These are phyloP conservation scores for Melierax canorus DNA, from an alignment of 2,113 vertebrate species.

Conservation along the genomic window DNA sequence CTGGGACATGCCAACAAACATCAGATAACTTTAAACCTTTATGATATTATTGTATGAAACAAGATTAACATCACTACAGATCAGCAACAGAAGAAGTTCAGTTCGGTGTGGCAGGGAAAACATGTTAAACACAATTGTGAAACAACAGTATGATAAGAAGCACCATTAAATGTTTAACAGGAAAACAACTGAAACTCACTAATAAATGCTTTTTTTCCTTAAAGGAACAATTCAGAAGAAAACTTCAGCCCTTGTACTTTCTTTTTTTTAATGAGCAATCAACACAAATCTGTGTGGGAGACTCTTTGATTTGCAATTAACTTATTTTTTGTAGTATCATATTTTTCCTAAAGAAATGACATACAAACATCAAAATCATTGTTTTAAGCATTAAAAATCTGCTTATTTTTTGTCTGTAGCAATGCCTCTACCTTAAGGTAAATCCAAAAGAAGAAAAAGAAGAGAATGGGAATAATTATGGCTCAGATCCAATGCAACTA, in stretches of 20 bases:
- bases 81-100: background rate
- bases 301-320: background rate
- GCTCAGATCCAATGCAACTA: background rate
- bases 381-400: background rate
- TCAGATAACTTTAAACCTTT: background rate
- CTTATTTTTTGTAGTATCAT: background rate
- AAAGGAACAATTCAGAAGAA: background rate
- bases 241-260: background rate
- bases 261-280: background rate
- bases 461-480: background rate
- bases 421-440: background rate
- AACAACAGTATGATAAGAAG: background rate
- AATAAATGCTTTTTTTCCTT: background rate
- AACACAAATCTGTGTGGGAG: background rate
- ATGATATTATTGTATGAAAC: background rate
- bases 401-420: background rate
- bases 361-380: background rate
- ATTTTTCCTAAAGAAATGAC: background rate
- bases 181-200: background rate
- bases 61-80: background rate
- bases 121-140: background rate
- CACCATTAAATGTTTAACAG: background rate
- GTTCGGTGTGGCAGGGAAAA: background rate
- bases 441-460: background rate
- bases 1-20: background rate